These are phyloP conservation scores for Caenorhabditis sp. DNA, from an alignment of 2,888 invertebrate genomes.

Conservation along the genomic window DNA sequence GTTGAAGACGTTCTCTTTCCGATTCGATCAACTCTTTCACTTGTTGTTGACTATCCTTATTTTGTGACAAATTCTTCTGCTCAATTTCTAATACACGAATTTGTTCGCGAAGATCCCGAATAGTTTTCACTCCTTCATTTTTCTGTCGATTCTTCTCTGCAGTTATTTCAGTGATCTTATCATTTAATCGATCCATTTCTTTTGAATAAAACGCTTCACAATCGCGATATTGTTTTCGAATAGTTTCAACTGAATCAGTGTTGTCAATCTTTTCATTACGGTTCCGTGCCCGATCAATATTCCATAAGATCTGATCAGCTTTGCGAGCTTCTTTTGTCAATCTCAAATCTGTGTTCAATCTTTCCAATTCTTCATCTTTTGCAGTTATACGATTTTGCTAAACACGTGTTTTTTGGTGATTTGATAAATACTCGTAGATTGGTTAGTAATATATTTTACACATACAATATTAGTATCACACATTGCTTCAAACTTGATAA, in stretches of 20 bases:
- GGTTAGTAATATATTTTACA: background rate
- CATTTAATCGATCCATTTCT: conserved; percentile 61
- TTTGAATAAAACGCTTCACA: conserved; percentile 67
- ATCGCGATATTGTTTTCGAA: conserved; percentile 68
- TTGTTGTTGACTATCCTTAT: conserved; percentile 52
- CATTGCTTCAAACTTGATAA: conserved; percentile 30
- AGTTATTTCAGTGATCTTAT: conserved; percentile 60
- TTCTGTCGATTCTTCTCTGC: conserved; percentile 50
- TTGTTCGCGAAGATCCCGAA: conserved; percentile 62
- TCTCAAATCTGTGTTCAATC: conserved; percentile 60
- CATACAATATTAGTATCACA: conserved; percentile 2
- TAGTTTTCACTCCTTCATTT: conserved; percentile 51
- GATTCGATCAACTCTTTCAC: conserved; percentile 62
- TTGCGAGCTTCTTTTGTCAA: conserved; percentile 63
- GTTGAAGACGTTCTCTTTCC: conserved; percentile 66
- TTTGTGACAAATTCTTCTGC: conserved; percentile 62
- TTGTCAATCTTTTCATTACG: conserved; percentile 58
- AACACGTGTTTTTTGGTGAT: conserved; percentile 7
- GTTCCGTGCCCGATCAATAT: conserved; percentile 47
- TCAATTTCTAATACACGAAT: conserved; percentile 69
- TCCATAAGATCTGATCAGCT: conserved; percentile 66
- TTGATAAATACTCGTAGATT: background rate
- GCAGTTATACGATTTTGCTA: conserved; percentile 81
- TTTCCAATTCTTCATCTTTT: conserved; percentile 83
- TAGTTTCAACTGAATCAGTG: conserved; percentile 61